Evolutionary conservation across 2,888 invertebrate genomes (phyloP), one percentile per base, ranked within the genome.

Genomic region (Steinernema scapterisci): DNA sequence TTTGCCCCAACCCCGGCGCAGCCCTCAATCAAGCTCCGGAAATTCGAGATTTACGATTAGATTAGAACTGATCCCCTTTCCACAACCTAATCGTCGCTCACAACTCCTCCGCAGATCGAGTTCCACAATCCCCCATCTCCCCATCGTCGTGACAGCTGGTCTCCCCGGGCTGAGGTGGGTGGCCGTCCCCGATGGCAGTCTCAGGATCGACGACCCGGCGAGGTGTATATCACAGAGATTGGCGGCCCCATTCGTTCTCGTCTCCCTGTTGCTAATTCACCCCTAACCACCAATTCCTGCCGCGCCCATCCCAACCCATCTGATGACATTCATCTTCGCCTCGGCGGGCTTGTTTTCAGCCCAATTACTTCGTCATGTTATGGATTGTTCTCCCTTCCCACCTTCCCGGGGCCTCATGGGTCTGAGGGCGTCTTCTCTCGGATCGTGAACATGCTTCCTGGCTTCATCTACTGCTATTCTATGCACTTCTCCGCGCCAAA

Each of bases 321-420:
- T 63, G 38, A 63, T 63, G 63, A 31, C 63, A 63, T 38, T 63
- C 63, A 63, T 63, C 63, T 63, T 25, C 27, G 31, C 6, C 48
- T 48, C 48, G 13, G 31, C 25, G 13, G 63, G 63, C 63, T 63
- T 63, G 63, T 63, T 63, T 63, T 63, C 63, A 16, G 63, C 38
- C 63, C 63, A 63, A 63, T 63, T 63, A 63, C 63, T 16, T 21
- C 9, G 48, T 25, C 63, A 25, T 27, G 63, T 31, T 27, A 63
- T 63, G 27, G 63, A 31, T 31, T 48, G 48, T 31, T 38, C 63
- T 5, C 16, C 63, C 23, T n/a, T n/a, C 45, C 13, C 45, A 45
- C 45, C 13, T n/a, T n/a, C n/a, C n/a, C 38, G 3, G 38, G 38
- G 38, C 38, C 38, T 38, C 38, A 6, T n/a, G n/a, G n/a, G n/a